A percentile compares a stretch with the other conserved stretches of the same genome.
phyloP scores from a whole-genome alignment of 2,113 vertebrate species.

The Willisornis vidua region DNA sequence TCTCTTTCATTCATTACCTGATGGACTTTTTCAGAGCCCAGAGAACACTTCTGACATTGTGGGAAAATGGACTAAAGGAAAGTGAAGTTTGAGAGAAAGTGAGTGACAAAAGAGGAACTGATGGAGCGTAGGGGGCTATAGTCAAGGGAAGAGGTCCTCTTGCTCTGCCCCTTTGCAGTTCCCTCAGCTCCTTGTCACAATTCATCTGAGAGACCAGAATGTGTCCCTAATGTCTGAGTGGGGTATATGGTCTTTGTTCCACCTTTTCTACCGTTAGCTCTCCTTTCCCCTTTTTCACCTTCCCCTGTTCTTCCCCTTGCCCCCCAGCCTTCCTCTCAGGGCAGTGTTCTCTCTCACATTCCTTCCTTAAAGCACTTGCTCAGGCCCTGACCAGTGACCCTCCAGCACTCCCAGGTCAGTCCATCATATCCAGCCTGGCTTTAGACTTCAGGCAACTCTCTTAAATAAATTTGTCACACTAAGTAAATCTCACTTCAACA shows the following conservation, averaged over 20 bases:
- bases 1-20: background rate
- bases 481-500: background rate
- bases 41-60: background rate
- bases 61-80: background rate
- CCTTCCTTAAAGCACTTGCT: background rate
- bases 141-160: background rate
- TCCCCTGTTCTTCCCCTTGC: background rate
- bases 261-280: background rate
- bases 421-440: background rate
- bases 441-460: background rate
- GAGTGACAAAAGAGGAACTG: background rate
- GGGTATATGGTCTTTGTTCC: background rate
- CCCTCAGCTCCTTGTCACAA: background rate
- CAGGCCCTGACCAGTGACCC: background rate
- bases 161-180: background rate
- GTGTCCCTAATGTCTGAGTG: background rate
- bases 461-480: background rate
- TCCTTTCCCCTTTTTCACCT: background rate
- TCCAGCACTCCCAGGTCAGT: background rate
- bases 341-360: no score
- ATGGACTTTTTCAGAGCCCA: background rate
- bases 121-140: accelerated
- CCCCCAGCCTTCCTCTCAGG: background rate
- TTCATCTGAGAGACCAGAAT: background rate
- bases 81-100: background rate